Conservation (phyloP, 1,140 invertebrate species). For the Trichoplusia ni region DNA sequence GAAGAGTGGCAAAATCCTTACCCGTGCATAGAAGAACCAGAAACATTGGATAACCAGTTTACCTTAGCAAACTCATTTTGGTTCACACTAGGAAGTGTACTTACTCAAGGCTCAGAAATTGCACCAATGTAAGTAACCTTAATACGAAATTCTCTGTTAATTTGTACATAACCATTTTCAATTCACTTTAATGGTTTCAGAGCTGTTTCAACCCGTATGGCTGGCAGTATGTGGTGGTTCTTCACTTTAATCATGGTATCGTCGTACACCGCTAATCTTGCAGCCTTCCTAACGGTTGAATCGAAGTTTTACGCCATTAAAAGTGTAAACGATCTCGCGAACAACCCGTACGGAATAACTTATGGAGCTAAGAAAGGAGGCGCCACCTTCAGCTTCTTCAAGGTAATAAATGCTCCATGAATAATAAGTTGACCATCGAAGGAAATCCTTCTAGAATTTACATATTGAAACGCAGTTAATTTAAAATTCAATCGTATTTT, state of each 20-base stretch:
- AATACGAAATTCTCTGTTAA: neutral
- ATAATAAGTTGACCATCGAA: conserved; percentile 7
- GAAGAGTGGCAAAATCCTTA: conserved; percentile 92
- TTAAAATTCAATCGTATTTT: conserved; percentile 26
- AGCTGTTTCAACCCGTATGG: conserved; percentile 89
- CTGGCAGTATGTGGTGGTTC: conserved; percentile 95
- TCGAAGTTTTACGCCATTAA: conserved; percentile 92
- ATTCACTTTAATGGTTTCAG: conserved; percentile 66
- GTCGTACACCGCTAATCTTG: conserved; percentile 98
- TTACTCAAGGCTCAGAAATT: conserved; percentile 94
- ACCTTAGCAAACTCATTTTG: conserved; percentile 91
- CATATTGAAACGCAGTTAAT: conserved; percentile 9
- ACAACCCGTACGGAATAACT: conserved; percentile 86
- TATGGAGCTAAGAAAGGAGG: conserved; percentile 93
- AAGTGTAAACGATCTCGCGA: conserved; percentile 91
- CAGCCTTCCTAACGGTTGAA: conserved; percentile 97
- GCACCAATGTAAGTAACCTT: conserved; percentile 85
- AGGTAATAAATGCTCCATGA: conserved; percentile 81
- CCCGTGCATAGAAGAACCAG: conserved; percentile 89
- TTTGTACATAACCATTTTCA: too few relatives aligned
- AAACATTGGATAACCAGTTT: conserved; percentile 92
- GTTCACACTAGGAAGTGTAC: conserved; percentile 91
- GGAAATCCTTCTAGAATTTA: neutral
- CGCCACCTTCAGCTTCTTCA: conserved; percentile 92
- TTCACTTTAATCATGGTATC: conserved; percentile 98